Evolutionary conservation across 2,797 vertebrate species (phyloP).

Genomic region (Trachops cirrhosus): DNA sequence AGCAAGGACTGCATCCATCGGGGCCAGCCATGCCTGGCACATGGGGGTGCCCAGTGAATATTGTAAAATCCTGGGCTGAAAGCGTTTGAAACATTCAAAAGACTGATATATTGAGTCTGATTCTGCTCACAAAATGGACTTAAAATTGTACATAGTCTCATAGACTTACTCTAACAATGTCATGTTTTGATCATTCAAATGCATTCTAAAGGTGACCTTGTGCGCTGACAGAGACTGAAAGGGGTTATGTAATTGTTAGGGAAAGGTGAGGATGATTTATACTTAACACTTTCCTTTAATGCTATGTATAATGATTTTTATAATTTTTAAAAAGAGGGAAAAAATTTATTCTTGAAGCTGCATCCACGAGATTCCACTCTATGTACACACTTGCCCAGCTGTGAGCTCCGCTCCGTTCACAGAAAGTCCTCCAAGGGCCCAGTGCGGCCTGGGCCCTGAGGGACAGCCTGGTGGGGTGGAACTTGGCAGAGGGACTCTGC

Average conservation of each 20-base stretch:
- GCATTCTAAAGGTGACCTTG: conserved; percentile 31
- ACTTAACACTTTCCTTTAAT: not conserved
- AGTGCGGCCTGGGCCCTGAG: not conserved
- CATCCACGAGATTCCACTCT: not conserved
- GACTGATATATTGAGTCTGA: not conserved
- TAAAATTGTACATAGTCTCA: not conserved
- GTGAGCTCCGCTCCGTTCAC: not conserved
- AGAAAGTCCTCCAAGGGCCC: not conserved
- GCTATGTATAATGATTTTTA: conserved; percentile 34
- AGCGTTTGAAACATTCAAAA: not conserved
- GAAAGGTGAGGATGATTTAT: not conserved
- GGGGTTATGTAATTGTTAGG: not conserved
- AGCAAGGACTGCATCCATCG: not conserved
- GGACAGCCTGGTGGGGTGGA: not conserved
- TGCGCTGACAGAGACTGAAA: not conserved
- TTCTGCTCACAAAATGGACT: not conserved
- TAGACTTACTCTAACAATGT: not conserved
- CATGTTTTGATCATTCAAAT: not conserved
- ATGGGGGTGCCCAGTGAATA: not conserved
- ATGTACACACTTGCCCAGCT: not conserved
- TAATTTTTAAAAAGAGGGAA: conserved; percentile 45
- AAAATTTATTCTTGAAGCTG: conserved; percentile 58
- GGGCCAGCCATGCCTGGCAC: not conserved
- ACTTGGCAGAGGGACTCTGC: not conserved
- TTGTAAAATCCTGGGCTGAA: not conserved